Base-by-base conservation (phyloP, 2,888 invertebrate genomes). In the Morpho achilles region DNA sequence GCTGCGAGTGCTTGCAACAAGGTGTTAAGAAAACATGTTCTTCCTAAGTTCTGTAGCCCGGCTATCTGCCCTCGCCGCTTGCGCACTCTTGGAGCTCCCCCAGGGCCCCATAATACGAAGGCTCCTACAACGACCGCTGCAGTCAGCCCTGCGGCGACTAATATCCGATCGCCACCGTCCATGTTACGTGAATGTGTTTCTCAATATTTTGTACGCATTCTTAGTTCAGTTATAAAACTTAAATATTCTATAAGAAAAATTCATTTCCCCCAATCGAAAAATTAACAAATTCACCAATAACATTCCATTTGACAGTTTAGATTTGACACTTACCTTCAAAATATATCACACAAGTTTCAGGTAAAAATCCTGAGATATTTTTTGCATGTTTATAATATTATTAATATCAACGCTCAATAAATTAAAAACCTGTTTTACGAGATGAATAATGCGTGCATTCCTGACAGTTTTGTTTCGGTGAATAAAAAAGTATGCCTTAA, bases 1-100 rank as follows among this genome's bases (percentile, higher is more conserved):
- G 97, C 95, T 32, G 98, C 96, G 67, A 98, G 87, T 2, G 97
- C 96, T 87, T 98, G 98, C 39, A 98, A 90, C 50, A 98, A 88
- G 0, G 98, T 96, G 86, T 98, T 98, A 56, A 98, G 87, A 79
- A 98, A 98, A 82, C 98, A 98, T 0, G 98, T 97, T 69, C 96
- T 95, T 47, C 98, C 98, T 65, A 98, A 92, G 88, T 98, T 98
- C 67, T 96, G 95, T 44, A 98, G 91, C 7, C 98, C 98, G 39
- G 95, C 94, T 56, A 96, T 93, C 77, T 95, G 94, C 23, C 96
- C 96, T 70, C 93, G 88, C 41, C 93, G 87, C 73, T 93, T 92
- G 44, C 93, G 87, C 58, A 92, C 84, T 60, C 92, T 89, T 6
- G 93, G 84, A 70, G 94, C 91, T 69, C 94, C 92, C 0, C 93